Evolutionary conservation across 2,888 invertebrate genomes (phyloP).

Genomic region (Ochropleura plecta): DNA sequence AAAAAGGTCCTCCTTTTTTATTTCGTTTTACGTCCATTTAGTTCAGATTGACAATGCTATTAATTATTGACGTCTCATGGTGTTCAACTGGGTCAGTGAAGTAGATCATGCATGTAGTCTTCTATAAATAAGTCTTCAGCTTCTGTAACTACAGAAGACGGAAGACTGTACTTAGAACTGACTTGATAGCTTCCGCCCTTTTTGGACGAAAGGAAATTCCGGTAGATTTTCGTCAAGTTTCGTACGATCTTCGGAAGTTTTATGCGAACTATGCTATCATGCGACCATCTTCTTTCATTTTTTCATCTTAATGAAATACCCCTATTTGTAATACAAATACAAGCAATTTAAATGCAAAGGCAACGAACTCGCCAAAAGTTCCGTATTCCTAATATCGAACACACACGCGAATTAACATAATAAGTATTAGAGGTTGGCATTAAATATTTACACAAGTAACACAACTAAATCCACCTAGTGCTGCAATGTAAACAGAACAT

Average conservation of each 20-base stretch:
- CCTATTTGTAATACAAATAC: neutral
- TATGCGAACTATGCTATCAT: neutral
- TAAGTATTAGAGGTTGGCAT: neutral
- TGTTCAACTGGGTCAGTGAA: constrained; percentile 28
- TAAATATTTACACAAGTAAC: neutral
- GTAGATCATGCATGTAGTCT: constrained; percentile 18
- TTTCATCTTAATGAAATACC: neutral
- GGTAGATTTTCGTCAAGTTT: neutral
- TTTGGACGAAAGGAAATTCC: neutral
- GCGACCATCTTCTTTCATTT: neutral
- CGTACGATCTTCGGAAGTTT: neutral
- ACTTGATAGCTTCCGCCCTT: constrained; percentile 6
- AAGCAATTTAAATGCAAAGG: neutral
- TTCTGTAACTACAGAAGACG: neutral
- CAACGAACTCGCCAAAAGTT: neutral
- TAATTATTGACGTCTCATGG: constrained; percentile 16
- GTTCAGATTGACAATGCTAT: neutral
- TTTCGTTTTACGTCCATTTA: neutral
- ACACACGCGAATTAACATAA: neutral
- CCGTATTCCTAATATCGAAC: neutral
- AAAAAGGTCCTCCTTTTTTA: neutral
- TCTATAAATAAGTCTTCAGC: constrained; percentile 21
- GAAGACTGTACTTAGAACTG: neutral
- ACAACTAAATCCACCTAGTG: neutral
- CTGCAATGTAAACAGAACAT: too few species aligned